phyloP scores from a whole-genome alignment of 2,113 vertebrate species.

The Anser cygnoides region DNA sequence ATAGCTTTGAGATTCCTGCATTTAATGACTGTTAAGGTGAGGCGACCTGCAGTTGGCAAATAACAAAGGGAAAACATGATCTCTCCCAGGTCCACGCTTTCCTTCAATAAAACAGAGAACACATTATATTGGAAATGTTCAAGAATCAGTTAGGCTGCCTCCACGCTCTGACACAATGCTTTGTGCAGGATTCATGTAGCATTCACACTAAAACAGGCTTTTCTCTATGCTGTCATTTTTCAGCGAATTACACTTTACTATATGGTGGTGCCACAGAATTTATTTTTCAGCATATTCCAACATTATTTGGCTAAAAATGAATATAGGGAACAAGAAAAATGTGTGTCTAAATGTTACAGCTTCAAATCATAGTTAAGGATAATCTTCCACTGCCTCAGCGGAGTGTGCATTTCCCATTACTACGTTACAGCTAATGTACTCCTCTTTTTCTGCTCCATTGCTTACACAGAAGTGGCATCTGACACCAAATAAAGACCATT shows the following conservation, averaged over 20 bases:
- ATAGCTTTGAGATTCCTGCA: constrained; percentile 99
- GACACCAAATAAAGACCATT: constrained; percentile 32
- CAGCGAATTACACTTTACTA: background rate
- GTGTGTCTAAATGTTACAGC: background rate
- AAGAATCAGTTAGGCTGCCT: background rate
- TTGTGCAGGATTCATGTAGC: accelerated
- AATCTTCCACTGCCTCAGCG: background rate
- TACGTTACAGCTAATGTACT: background rate
- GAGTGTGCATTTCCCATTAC: background rate
- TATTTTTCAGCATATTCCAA: background rate
- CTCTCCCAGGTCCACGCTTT: constrained; percentile 97
- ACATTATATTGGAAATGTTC: background rate
- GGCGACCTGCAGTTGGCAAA: constrained; percentile 94
- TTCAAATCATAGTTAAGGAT: background rate
- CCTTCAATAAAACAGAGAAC: constrained; percentile 82
- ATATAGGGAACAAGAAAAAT: background rate
- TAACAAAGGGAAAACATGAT: constrained; percentile 99
- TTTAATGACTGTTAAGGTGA: constrained; percentile 98
- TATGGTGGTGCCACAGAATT: accelerated
- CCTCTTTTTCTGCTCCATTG: background rate
- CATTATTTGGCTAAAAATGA: background rate
- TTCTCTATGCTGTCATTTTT: background rate
- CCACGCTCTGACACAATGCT: background rate
- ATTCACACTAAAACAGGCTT: background rate
- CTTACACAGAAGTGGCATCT: background rate